Base-by-base conservation (phyloP, 1,140 invertebrate species). In the Panagrolaimus sp. region DNA sequence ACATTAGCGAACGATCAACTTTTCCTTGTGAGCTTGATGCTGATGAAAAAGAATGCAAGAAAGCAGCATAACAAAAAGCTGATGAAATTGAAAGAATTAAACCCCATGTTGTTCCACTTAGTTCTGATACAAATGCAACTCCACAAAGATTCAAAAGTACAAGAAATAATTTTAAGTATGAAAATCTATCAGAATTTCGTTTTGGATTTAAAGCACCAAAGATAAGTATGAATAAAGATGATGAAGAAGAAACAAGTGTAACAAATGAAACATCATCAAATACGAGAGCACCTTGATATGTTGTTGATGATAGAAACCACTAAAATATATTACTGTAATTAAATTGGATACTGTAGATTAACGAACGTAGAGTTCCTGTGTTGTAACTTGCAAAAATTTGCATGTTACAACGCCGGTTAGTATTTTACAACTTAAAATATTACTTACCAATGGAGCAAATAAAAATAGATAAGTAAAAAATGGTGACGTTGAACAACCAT, bases 181-280 rank as follows among this genome's bases (percentile, higher is more conserved):
- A 67, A 63, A 76, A 76, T 21, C 66, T 28, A 69, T 76, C 75
- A 3, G 68, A 28, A 46, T 52, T 24, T 32, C 58, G 45, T 26
- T 48, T 43, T 12, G 78, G 68, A 26, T 76, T 66, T 10, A 80
- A 45, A 8, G 69, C 73, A 26, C 77, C 69, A 32, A 77, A 70
- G n/a, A 79, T 26, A 14, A 77, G 66, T 14, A 79, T 72, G 63
- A 77, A 77, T 2, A 77, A 65, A 5, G 75, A 72, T 2, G 70
- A 78, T 2, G 75, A 77, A 15, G 77, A 63, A 17, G 77, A 79
- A 38, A 79, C 70, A 15, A 77, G 44, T 32, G 76, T 77, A 10
- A 71, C 73, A 10, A 72, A 71, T 7, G 75, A 68, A 17, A 77
- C 75, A 15, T 45, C 64, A n/a, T 77, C 63, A 48, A 65, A 73